Base-by-base conservation (phyloP, 2,888 invertebrate genomes). In the Cataglyphis livida region DNA sequence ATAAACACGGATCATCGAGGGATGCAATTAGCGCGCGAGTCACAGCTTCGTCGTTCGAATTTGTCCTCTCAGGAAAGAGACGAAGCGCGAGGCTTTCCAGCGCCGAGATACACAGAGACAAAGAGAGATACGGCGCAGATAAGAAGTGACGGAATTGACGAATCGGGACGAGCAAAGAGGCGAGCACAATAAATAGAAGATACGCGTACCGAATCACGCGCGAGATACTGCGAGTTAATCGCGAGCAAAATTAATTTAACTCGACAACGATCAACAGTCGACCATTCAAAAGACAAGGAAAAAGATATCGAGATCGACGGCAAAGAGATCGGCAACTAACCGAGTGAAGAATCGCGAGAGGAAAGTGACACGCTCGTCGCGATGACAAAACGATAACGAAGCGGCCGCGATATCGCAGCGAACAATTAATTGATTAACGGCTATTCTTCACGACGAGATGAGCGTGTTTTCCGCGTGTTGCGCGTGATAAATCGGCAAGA, bases 231-330 rank as follows among this genome's bases (percentile, higher is more conserved):
- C 32, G 74, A 28, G 86, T 79, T 87, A 85, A 91, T 90, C 89
- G 74, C 81, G 74, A 81, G 86, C 81, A 73, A 88, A 86, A 89
- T 91, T 89, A 89, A 90, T 90, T 88, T 85, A 83, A 88, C 89
- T 88, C 87, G 88, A 88, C 88, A 61, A 18, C 28, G 18, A 51
- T 51, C 51, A 51, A 84, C 81, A 62, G 83, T 83, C 35, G 57
- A 28, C 12, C 4, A 28, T 7, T 9, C 68, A 54, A 41, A 38
- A 38, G 59, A 7, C 18, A 35, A 10, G 15, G 74, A 61, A 15
- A 61, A 28, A 18, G n/a, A 7, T 32, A 32, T 32, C 59, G 32
- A 5, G 41, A 9, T 0, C 70, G 15, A 15, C 6, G n/a, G n/a
- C 12, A 15, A 64, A 64, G n/a, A 48, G 10, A 51, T 3, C 65